Base-by-base conservation (phyloP, 2,888 invertebrate genomes). In the Tipula confusa region DNA sequence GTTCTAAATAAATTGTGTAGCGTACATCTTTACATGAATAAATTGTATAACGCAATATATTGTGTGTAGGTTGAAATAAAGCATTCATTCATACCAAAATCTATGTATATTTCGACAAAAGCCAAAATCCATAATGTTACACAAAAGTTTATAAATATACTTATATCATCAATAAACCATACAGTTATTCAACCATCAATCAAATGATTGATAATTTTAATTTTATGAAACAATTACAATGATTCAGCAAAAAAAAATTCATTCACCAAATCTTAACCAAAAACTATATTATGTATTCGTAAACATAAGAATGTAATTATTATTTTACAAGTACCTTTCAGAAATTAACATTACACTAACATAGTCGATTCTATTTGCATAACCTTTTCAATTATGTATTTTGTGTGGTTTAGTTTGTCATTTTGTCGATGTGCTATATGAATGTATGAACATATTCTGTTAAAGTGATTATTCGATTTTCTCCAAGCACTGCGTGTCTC, bases 301-400 rank as follows among this genome's bases (percentile, higher is more conserved):
- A n/a, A n/a, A n/a, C n/a, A n/a, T n/a, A 43, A 64, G 64, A 43
- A 43, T 43, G 43, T 64, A 64, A 64, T 64, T 64, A 64, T 64
- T 64, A 64, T 24, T 64, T 64, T 64, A 64, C 64, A 64, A 64
- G 64, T 64, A 64, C 64, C 24, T 64, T 64, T 64, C 64, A 64
- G 64, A 64, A 64, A 64, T 64, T 64, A 64, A 64, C 64, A 64
- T 64, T 64, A 24, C 13, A 18, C 3, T 15, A 18, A 64, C n/a
- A 64, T 2, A 64, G 18, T 64, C 24, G 64, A 64, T 24, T 64
- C 64, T 64, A 64, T 64, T 64, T 64, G 64, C 64, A 64, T 64
- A 64, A 64, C 64, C 64, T 64, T 64, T 64, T 64, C 18, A 64
- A 64, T 64, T 64, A 64, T 43, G n/a, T 43, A 9, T 64, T 6